These are phyloP conservation scores for Sweltsa coloradensis DNA, from an alignment of 1,140 invertebrate genomes.

Conservation along the genomic window DNA sequence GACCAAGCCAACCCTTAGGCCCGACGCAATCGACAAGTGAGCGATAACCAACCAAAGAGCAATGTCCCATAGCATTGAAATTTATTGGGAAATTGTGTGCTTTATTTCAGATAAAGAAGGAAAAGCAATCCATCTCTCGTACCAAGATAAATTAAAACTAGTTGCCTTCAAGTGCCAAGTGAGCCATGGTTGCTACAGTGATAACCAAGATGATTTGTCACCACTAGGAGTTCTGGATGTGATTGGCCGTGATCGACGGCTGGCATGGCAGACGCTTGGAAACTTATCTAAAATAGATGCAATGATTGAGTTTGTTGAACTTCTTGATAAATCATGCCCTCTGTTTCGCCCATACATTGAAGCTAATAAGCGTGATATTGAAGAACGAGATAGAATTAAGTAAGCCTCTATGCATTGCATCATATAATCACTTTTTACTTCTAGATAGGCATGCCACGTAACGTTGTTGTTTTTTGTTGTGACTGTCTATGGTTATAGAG, in stretches of 20 bases:
- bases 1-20: no score
- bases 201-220: slow-evolving; percentile 56
- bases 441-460: no score
- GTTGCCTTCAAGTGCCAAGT: slow-evolving; percentile 89
- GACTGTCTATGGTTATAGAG: no score
- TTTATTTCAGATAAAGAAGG: slow-evolving; percentile 82
- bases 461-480: no score
- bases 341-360: slow-evolving; percentile 84
- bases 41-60: no score
- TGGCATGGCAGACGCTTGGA: slow-evolving; percentile 86
- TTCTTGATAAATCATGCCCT: slow-evolving; percentile 75
- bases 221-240: slow-evolving; percentile 89
- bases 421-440: no score
- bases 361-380: slow-evolving; percentile 74
- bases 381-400: slow-evolving; percentile 55
- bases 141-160: slow-evolving; percentile 83
- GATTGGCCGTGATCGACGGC: slow-evolving; percentile 79
- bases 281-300: slow-evolving; percentile 74
- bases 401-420: slow-evolving; percentile 34
- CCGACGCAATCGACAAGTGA: no score
- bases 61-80: not conserved
- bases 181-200: slow-evolving; percentile 73
- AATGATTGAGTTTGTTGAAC: slow-evolving; percentile 82
- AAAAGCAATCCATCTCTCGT: slow-evolving; percentile 86
- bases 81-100: slow-evolving; percentile 15